A percentile compares a stretch with the other conserved stretches of the same genome.
Conservation (phyloP, 2,797 vertebrate species). For the Sebastes baramenuke region DNA sequence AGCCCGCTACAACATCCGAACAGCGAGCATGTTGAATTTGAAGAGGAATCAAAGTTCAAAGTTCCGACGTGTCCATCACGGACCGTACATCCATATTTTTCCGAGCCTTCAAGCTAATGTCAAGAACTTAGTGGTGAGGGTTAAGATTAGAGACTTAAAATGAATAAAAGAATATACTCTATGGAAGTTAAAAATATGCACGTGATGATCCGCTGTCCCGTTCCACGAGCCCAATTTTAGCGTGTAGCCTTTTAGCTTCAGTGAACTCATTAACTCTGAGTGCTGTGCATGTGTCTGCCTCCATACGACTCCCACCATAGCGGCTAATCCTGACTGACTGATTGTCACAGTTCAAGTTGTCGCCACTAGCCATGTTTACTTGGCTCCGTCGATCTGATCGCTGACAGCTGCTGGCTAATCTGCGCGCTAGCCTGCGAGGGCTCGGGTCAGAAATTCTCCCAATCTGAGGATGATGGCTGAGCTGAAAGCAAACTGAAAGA, state of each 20-base stretch:
- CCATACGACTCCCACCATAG: constrained; percentile 38
- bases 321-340: constrained; percentile 69
- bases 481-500: constrained; percentile 19
- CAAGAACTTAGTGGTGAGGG: neutral
- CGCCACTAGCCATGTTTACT: constrained; percentile 59
- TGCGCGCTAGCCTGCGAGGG: constrained; percentile 14
- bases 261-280: constrained; percentile 60
- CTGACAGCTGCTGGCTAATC: constrained; percentile 72
- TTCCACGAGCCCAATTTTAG: constrained; percentile 36
- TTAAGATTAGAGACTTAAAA: constrained; percentile 2
- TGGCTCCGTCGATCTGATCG: constrained; percentile 56
- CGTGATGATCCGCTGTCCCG: constrained; percentile 33
- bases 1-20: too few relatives aligned
- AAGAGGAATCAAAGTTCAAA: too few relatives aligned
- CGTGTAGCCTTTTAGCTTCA: constrained; percentile 30
- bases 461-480: constrained; percentile 40
- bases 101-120: neutral
- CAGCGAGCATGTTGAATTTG: too few relatives aligned
- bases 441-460: constrained; percentile 49
- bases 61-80: neutral
- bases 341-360: constrained; percentile 59
- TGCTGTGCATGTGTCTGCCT: constrained; percentile 38
- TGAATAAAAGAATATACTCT: neutral
- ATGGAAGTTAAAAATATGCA: constrained; percentile 23
- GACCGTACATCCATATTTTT: neutral